A percentile compares a stretch with the other conserved stretches of the same genome.
Evolutionary conservation across 1,140 invertebrate species (phyloP).

Genomic region (Drosophila sp.): DNA sequence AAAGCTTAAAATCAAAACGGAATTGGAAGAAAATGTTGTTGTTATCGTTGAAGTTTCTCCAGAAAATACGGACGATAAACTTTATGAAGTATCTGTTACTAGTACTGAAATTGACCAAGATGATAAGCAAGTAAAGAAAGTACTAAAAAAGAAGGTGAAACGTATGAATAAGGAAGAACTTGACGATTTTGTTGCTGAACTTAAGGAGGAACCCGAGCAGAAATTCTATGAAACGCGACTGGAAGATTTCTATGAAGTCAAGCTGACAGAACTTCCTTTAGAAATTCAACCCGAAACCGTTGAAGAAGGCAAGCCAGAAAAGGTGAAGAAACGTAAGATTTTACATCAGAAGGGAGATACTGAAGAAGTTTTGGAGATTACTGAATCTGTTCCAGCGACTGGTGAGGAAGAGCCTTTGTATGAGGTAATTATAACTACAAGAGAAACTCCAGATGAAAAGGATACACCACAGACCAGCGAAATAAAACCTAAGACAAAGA

Average conservation of each 20-base stretch:
- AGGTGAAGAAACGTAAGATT: slow-evolving; percentile 64
- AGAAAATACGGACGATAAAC: slow-evolving; percentile 48
- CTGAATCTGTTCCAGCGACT: slow-evolving; percentile 58
- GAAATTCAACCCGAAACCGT: slow-evolving; percentile 60
- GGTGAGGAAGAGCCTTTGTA: slow-evolving; percentile 71
- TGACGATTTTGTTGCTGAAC: slow-evolving; percentile 63
- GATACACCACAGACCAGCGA: slow-evolving; percentile 47
- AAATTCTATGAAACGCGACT: slow-evolving; percentile 52
- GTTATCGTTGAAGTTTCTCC: slow-evolving; percentile 82
- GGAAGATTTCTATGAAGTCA: slow-evolving; percentile 71
- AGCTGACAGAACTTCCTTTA: slow-evolving; percentile 63
- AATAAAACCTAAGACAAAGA: slow-evolving; percentile 41
- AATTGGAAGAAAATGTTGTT: slow-evolving; percentile 78
- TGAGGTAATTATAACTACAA: slow-evolving; percentile 73
- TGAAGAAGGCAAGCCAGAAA: slow-evolving; percentile 41
- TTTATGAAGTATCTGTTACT: slow-evolving; percentile 59
- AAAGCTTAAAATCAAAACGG: slow-evolving; percentile 81
- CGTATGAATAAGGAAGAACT: slow-evolving; percentile 69
- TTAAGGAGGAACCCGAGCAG: slow-evolving; percentile 65
- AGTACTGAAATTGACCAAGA: slow-evolving; percentile 51
- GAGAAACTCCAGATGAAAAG: slow-evolving; percentile 37
- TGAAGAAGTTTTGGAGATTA: slow-evolving; percentile 71
- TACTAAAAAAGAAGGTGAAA: slow-evolving; percentile 64
- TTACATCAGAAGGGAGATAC: slow-evolving; percentile 63
- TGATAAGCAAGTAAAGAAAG: slow-evolving; percentile 51